Percentiles rank a stretch among this genome's conserved stretches.
phyloP scores from a whole-genome alignment of 1,140 invertebrate species.

The Proales similis region DNA sequence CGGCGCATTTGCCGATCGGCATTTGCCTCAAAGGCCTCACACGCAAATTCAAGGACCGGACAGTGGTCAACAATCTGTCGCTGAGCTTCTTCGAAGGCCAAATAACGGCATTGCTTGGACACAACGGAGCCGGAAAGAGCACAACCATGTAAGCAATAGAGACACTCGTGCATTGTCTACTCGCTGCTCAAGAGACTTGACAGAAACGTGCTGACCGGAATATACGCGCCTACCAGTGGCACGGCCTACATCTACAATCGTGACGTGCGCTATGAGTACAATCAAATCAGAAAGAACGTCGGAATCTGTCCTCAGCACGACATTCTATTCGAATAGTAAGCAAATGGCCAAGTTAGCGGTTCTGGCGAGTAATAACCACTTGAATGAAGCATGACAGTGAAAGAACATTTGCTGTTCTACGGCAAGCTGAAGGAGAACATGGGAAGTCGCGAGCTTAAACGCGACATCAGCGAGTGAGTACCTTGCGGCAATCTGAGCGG shows the following conservation, averaged over 20 bases:
- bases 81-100: slow-evolving; percentile 62
- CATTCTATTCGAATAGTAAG: slow-evolving; percentile 58
- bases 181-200: neutral
- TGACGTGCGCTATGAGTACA: slow-evolving; percentile 58
- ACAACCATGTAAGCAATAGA: slow-evolving; percentile 56
- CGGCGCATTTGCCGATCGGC: slow-evolving; percentile 40
- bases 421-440: slow-evolving; percentile 46
- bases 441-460: slow-evolving; percentile 40
- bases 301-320: slow-evolving; percentile 64
- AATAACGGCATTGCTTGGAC: slow-evolving; percentile 58
- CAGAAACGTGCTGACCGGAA: slow-evolving; percentile 70
- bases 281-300: slow-evolving; percentile 53
- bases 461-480: slow-evolving; percentile 47
- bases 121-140: slow-evolving; percentile 61
- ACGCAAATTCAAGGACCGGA: slow-evolving; percentile 43
- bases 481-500: neutral
- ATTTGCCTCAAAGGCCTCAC: slow-evolving; percentile 43
- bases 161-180: no score
- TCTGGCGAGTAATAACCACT: neutral
- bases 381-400: slow-evolving; percentile 48
- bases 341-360: slow-evolving; percentile 33
- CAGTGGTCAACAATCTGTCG: slow-evolving; percentile 61
- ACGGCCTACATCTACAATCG: slow-evolving; percentile 69
- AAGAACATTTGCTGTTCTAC: slow-evolving; percentile 52
- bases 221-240: slow-evolving; percentile 64